Base-by-base conservation (phyloP, 1,140 invertebrate species). In the Cylas formicarius region DNA sequence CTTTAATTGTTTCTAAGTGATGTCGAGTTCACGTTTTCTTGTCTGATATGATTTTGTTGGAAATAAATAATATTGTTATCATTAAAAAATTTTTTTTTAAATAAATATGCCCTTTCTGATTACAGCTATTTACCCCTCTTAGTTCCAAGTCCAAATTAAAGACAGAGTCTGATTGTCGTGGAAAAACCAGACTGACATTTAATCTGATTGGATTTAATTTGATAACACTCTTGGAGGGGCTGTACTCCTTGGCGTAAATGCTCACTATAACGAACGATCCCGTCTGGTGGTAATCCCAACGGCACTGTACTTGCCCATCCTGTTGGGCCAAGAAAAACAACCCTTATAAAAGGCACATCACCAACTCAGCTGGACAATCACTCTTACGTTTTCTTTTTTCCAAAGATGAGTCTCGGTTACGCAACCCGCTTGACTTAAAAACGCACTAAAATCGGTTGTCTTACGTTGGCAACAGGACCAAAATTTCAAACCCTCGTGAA, bases 401-500 rank as follows among this genome's bases (percentile, higher is more conserved):
- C 93, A 99, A 32, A 81, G 65, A 71, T 99, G 96, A 44, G 71
- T 72, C 3, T 90, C 93, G 41, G 72, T 73, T 10, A 74, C 72
- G 67, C 96, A 99, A 0, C 85, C 85, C 28, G 76, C 76, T 72
- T 98, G 94, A 31, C 84, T 82, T 19, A 98, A 71, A 64, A 98
- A 98, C 9, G 74, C 75, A 40, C 86, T 77, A 67, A 99, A 99
- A 63, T 99, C 93, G 8, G 89, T 84, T 1, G 95, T 98, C 58
- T 84, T 85, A 57, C 86, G 88, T 52, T 86, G 76, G 61, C 95
- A 99, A 62, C 96, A 99, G 0, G 90, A 87, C 95, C 95, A 99
- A 67, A 82, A 99, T 68, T 99, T 99, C 63, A 97, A 72, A 0
- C 93, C 96, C 74, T 99, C 96, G 62, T 99, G 96, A 66, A 99